Evolutionary conservation across 2,113 vertebrate genomes (phyloP), one percentile per base, ranked within the genome.

Genomic region (Pogona vitticeps): DNA sequence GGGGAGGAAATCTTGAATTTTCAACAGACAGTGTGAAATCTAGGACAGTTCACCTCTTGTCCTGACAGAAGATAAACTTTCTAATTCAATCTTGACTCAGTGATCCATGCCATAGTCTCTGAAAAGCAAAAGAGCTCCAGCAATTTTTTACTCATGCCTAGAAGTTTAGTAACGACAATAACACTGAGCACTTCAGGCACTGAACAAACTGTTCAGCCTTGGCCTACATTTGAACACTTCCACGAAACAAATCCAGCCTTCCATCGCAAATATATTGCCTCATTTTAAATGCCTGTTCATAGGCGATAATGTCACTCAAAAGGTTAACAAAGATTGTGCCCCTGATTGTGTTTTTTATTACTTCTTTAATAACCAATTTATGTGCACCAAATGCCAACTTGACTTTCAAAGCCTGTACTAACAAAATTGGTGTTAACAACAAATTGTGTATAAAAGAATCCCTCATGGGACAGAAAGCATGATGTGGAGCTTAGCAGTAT

Each of bases 11-110:
- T 68, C 36, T 65, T 82, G 28, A 85, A 33, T 76, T 92, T 76
- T 90, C 90, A 87, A 72, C 52, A 91, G 61, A 90, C 36, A 20
- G 80, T 72, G 26, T 20, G 75, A 84, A 93, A 87, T 86, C 1
- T 89, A 77, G 79, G 82, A 78, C 42, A 89, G 85, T 92, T 93
- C 92, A 76, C 85, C 70, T 83, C 91, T 88, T 90, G 90, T 93
- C 88, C 59, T 89, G 90, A 84, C 80, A 86, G 86, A 75, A 1
- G 72, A 36, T 92, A 86, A 90, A 90, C 88, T 58, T 94, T 93
- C 90, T 92, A 42, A 72, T 88, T 71, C 52, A 58, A 82, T 8
- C 38, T 31, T 85, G 85, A 84, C 42, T 85, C 93, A 93, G 91
- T 90, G 91, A 94, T 89, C 82, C 89, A 58, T 83, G 90, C 80